Evolutionary conservation across 1,140 invertebrate genomes (phyloP).

Genomic region (Drosophila lowei): DNA sequence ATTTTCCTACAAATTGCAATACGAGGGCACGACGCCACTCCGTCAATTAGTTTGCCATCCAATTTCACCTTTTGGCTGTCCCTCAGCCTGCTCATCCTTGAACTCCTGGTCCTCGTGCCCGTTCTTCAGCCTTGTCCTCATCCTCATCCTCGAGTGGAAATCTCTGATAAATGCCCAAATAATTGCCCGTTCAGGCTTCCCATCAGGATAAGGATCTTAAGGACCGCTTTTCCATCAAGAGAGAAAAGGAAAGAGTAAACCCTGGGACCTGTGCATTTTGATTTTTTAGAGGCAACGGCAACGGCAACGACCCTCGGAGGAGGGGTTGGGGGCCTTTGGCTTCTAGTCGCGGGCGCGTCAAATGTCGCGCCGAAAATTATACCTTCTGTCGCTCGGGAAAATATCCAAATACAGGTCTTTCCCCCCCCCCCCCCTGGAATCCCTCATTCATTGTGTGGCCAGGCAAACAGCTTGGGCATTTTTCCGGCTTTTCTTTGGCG

Average conservation of each 20-base stretch:
- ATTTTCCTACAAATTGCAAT: too few relatives aligned
- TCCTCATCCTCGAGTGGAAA: constrained; percentile 16
- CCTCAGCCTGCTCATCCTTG: too few relatives aligned
- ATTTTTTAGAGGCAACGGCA: too few relatives aligned
- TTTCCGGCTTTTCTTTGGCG: constrained; percentile 76
- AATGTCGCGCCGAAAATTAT: constrained; percentile 81
- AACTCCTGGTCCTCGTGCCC: too few relatives aligned
- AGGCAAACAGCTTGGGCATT: constrained; percentile 73
- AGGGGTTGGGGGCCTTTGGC: neutral
- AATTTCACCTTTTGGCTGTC: too few relatives aligned
- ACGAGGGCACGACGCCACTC: too few relatives aligned
- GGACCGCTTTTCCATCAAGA: constrained; percentile 9
- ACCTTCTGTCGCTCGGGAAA: constrained; percentile 47
- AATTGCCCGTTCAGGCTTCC: constrained; percentile 48
- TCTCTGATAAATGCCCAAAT: constrained; percentile 51
- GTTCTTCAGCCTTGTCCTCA: too few relatives aligned
- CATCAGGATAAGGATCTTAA: constrained; percentile 36
- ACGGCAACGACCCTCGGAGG: too few relatives aligned
- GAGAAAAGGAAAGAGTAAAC: constrained; percentile 20
- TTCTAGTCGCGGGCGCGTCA: constrained; percentile 62
- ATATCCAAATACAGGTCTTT: constrained; percentile 47
- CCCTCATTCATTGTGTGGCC: constrained; percentile 27
- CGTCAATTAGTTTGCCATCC: too few relatives aligned
- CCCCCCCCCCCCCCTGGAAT: neutral
- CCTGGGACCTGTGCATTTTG: constrained; percentile 35